Conservation (phyloP, 2,888 invertebrate genomes). For the Megaustenia siamemsis region DNA sequence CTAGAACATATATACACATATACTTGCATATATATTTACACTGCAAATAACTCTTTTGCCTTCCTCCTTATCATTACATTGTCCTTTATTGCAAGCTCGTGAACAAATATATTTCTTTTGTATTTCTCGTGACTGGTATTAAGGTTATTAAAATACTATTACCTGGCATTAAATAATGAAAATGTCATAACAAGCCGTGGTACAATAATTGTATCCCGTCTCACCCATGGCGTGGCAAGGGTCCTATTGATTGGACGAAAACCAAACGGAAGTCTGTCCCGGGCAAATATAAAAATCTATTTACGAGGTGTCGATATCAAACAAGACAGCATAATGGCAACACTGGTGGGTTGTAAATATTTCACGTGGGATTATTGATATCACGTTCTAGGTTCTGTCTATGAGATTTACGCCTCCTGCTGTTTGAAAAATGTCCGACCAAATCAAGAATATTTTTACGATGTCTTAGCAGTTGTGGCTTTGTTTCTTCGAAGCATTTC, state of each 20-base stretch:
- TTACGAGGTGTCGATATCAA: slow-evolving; percentile 29
- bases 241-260: slow-evolving; percentile 21
- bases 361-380: slow-evolving; percentile 22
- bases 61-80: no score
- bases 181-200: background rate
- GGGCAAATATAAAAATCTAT: slow-evolving; percentile 40
- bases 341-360: background rate
- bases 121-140: background rate
- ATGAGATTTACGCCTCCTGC: no score
- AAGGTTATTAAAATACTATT: background rate
- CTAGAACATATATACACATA: no score
- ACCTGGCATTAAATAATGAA: background rate
- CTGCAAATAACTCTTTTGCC: no score
- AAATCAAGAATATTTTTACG: no score
- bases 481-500: no score
- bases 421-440: no score
- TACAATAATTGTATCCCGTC: background rate
- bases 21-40: no score
- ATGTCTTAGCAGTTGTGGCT: no score
- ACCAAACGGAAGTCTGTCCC: no score
- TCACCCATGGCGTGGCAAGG: background rate
- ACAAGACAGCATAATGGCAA: background rate
- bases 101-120: no score
- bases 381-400: background rate
- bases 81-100: no score